phyloP scores from a whole-genome alignment of 35 echinoderm and acorn worm genomes.

The Patiria miniata region DNA sequence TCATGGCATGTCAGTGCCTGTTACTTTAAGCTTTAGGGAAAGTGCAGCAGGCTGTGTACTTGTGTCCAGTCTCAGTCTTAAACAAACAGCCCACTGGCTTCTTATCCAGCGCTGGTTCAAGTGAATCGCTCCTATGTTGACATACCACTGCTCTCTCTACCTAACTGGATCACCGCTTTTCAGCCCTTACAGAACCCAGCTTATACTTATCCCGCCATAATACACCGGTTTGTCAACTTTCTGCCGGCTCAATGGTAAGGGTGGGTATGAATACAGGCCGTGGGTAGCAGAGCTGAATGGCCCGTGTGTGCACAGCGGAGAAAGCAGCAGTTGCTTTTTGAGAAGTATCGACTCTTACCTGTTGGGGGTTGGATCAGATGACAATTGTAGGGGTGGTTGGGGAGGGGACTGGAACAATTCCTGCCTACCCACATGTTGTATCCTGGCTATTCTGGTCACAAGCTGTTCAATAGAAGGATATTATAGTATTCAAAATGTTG shows the following conservation, averaged over 20 bases:
- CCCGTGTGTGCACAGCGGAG: not conserved
- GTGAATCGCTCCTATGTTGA: constrained; percentile 8
- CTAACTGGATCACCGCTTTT: constrained; percentile 11
- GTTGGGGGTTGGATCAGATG: constrained; percentile 4
- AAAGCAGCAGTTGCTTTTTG: not conserved
- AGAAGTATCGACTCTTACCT: not conserved
- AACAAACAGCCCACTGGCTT: constrained; percentile 25
- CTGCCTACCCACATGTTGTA: not conserved
- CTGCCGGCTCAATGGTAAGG: not conserved
- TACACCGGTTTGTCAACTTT: constrained; percentile 30
- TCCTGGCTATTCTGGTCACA: not conserved
- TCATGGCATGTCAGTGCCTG: constrained; percentile 13
- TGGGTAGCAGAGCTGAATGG: not conserved
- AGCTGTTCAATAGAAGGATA: constrained; percentile 26
- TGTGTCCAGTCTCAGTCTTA: constrained; percentile 16
- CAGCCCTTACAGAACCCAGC: not conserved
- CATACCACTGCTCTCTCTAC: constrained; percentile 23
- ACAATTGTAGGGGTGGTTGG: constrained; percentile 12
- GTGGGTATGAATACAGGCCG: constrained; percentile 11
- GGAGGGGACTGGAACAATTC: not conserved
- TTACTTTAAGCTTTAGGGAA: constrained; percentile 29
- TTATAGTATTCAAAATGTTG: constrained; percentile 4
- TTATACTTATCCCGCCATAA: constrained; percentile 25
- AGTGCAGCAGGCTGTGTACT: constrained; percentile 2
- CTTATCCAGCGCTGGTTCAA: constrained; percentile 3